Evolutionary conservation across 2,113 vertebrate species (phyloP), one percentile per base, ranked within the genome.

Genomic region (Cyphomyrus plagiostoma): DNA sequence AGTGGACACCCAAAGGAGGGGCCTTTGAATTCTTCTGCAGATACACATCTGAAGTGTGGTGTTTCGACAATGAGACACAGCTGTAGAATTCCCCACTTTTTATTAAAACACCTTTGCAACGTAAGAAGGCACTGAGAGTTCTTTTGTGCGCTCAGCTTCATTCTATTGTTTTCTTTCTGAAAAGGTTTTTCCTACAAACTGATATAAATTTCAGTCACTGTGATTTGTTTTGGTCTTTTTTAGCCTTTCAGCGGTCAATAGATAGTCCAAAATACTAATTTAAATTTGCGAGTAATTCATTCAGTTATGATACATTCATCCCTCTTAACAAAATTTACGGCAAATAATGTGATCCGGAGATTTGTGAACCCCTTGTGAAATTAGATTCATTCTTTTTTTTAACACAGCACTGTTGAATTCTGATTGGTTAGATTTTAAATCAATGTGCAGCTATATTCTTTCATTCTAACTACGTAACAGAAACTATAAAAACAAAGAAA

Each of bases 1-100:
- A n/a, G 4, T 0, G 21, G 39, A 56, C 35, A 83, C 17, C 23
- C 23, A 45, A 80, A 80, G 5, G 26, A 42, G 85, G 30, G 50
- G 85, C 50, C 50, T 87, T 87, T 87, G 50, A 87, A 56, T 56
- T 87, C 26, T 53, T 87, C 50, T 53, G n/a, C 49, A 86, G 48
- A 86, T 86, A 86, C 53, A 15, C 3, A 53, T 87, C 30, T 56
- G 85, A 56, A 23, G 49, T 30, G 85, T 53, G 50, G 50, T 0
- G 26, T 87, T 84, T 48, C 21, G n/a, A 48, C 82, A 48, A 84
- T 46, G 82, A 42, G 17, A 84, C 45, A 23, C 21, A 3, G 23
- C 21, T 45, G 82, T 13, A 84, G 45, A 23, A 84, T 45, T 13
- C 3, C 5, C 46, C 23, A n/a, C 39, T 48, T 84, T 84, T 45